A percentile compares a stretch with the other conserved stretches of the same genome.
Conservation (phyloP, 2,113 vertebrate genomes). For the Myotis brandtii region DNA sequence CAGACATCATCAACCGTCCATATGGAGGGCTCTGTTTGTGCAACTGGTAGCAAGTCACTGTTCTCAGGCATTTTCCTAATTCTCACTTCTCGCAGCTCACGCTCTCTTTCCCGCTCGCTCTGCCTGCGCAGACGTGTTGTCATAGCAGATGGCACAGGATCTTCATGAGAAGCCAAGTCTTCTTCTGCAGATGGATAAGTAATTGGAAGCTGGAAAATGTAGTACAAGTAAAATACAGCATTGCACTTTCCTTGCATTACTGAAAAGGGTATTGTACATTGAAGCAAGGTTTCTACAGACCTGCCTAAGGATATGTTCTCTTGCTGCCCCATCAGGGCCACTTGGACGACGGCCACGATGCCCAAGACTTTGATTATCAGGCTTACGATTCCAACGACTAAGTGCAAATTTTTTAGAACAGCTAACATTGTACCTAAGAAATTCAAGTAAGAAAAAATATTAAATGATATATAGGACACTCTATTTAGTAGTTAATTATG, state of each 20-base stretch:
- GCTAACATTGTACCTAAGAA: slow-evolving; percentile 93
- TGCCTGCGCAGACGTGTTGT: slow-evolving; percentile 91
- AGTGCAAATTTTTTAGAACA: slow-evolving; percentile 92
- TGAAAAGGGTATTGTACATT: slow-evolving; percentile 79
- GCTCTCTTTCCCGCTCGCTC: slow-evolving; percentile 88
- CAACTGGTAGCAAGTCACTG: slow-evolving; percentile 87
- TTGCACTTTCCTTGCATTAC: slow-evolving; percentile 83
- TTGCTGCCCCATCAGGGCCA: slow-evolving; percentile 88
- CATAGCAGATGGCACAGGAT: slow-evolving; percentile 90
- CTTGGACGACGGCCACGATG: slow-evolving; percentile 92
- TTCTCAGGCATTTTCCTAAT: slow-evolving; percentile 89
- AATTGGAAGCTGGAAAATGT: slow-evolving; percentile 89
- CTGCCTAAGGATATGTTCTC: slow-evolving; percentile 93
- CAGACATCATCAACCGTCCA: slow-evolving; percentile 99
- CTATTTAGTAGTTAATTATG: slow-evolving; percentile 30
- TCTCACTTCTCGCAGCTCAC: slow-evolving; percentile 88
- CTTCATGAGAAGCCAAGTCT: slow-evolving; percentile 87
- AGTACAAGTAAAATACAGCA: slow-evolving; percentile 87
- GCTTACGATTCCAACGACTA: slow-evolving; percentile 91
- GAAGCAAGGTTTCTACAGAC: slow-evolving; percentile 89
- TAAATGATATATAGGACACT: slow-evolving; percentile 56
- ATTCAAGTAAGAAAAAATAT: slow-evolving; percentile 80
- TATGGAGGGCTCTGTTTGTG: slow-evolving; percentile 90
- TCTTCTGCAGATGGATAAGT: slow-evolving; percentile 90
- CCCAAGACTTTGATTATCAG: slow-evolving; percentile 88